A percentile compares a stretch with the other conserved stretches of the same genome.
These are phyloP conservation scores for Vespertilio murinus DNA, from an alignment of 2,797 vertebrate species.

Conservation along the genomic window DNA sequence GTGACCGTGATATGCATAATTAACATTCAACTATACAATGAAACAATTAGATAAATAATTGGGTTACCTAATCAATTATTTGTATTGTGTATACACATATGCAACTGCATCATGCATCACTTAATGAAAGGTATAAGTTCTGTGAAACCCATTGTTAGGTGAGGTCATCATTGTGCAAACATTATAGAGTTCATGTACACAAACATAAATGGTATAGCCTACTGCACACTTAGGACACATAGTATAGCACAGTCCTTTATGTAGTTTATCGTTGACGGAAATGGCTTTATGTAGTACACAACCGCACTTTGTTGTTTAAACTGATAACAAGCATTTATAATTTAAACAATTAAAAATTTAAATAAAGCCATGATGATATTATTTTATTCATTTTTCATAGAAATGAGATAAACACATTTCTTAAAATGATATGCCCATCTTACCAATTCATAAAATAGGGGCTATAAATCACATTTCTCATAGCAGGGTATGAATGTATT, in stretches of 20 bases:
- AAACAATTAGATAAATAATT: not conserved
- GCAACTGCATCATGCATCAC: not conserved
- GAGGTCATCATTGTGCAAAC: not conserved
- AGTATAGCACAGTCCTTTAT: not conserved
- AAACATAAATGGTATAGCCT: not conserved
- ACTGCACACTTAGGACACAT: too few species aligned
- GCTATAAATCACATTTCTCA: not conserved
- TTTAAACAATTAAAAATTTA: not conserved
- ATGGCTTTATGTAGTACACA: not conserved
- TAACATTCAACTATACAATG: not conserved
- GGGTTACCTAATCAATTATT: not conserved
- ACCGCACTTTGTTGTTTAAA: not conserved
- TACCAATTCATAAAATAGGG: not conserved
- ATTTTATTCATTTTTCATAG: not conserved
- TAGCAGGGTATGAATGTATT: not conserved
- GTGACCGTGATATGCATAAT: not conserved
- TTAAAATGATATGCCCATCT: not conserved
- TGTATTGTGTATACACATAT: not conserved
- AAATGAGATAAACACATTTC: not conserved
- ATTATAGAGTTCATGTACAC: not conserved
- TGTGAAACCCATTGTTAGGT: not conserved
- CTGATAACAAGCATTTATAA: not conserved
- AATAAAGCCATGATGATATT: not conserved
- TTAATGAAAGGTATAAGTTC: not conserved
- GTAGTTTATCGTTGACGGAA: not conserved